Conservation (phyloP, 2,797 vertebrate species). For the Remorina albescens region DNA sequence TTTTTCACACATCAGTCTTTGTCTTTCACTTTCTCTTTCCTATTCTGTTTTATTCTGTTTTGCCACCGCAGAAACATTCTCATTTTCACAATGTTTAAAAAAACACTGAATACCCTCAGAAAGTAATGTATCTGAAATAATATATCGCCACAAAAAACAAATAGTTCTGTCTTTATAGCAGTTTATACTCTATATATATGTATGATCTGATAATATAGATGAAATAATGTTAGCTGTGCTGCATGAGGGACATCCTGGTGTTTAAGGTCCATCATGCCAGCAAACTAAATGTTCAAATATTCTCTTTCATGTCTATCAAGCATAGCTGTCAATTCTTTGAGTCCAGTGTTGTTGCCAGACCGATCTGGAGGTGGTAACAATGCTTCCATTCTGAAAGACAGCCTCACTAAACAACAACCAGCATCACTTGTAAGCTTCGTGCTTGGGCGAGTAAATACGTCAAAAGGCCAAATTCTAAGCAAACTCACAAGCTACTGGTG, state of each 20-base stretch:
- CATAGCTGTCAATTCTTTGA: neutral
- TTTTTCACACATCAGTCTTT: conserved; percentile 10
- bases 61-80: no score
- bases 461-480: neutral
- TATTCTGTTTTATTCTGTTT: no score
- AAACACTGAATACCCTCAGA: neutral
- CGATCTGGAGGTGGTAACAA: neutral
- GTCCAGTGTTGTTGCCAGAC: neutral
- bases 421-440: neutral
- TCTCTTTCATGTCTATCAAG: neutral
- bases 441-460: neutral
- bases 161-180: neutral
- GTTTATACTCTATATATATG: no score
- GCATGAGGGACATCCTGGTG: neutral
- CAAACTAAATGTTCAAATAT: neutral
- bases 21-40: conserved; percentile 39
- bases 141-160: neutral
- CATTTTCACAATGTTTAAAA: conserved; percentile 16
- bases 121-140: neutral
- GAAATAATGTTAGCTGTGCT: neutral
- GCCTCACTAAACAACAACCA: neutral
- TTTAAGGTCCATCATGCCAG: neutral
- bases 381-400: neutral
- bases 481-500: neutral
- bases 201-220: no score